phyloP scores from a whole-genome alignment of 2,888 invertebrate genomes.

The Drosophila phalerata region DNA sequence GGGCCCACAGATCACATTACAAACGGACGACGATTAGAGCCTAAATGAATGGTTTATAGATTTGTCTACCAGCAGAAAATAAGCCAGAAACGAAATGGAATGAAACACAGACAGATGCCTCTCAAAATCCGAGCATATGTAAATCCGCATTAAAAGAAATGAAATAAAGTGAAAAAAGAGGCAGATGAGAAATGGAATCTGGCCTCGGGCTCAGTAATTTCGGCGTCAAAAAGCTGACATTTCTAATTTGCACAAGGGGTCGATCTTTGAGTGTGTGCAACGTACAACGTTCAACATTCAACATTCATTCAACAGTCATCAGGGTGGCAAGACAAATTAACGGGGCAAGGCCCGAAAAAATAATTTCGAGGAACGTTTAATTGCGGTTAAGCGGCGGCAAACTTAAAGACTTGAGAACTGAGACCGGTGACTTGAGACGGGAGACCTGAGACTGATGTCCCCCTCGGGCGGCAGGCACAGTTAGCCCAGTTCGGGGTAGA shows the following conservation, averaged over 20 bases:
- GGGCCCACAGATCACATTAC: slow-evolving; percentile 49
- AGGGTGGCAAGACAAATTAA: slow-evolving; percentile 76
- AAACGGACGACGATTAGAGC: slow-evolving; percentile 45
- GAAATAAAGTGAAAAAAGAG: slow-evolving; percentile 17
- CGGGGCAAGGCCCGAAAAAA: slow-evolving; percentile 61
- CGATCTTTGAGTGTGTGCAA: slow-evolving; percentile 7
- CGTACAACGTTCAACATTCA: slow-evolving; percentile 13
- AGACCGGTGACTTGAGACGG: slow-evolving; percentile 29
- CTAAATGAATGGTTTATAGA: slow-evolving; percentile 39
- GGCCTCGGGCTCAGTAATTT: slow-evolving; percentile 67
- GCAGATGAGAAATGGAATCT: slow-evolving; percentile 42
- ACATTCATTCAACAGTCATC: slow-evolving; percentile 25
- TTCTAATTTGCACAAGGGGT: slow-evolving; percentile 71
- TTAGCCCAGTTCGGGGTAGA: slow-evolving; percentile 1
- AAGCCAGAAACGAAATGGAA: slow-evolving; percentile 27
- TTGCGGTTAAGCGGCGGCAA: slow-evolving; percentile 74
- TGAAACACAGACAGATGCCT: slow-evolving; percentile 48
- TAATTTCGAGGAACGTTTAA: slow-evolving; percentile 73
- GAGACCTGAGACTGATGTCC: slow-evolving; percentile 31
- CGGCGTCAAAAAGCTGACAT: slow-evolving; percentile 79
- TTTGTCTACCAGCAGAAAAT: slow-evolving; percentile 49
- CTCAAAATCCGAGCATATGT: slow-evolving; percentile 61
- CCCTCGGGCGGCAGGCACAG: slow-evolving; percentile 35
- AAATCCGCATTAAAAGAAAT: slow-evolving; percentile 56
- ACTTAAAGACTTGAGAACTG: slow-evolving; percentile 51